phyloP scores from a whole-genome alignment of 35 echinoderm and acorn worm species.

The Strongylocentrotus purpuratus region DNA sequence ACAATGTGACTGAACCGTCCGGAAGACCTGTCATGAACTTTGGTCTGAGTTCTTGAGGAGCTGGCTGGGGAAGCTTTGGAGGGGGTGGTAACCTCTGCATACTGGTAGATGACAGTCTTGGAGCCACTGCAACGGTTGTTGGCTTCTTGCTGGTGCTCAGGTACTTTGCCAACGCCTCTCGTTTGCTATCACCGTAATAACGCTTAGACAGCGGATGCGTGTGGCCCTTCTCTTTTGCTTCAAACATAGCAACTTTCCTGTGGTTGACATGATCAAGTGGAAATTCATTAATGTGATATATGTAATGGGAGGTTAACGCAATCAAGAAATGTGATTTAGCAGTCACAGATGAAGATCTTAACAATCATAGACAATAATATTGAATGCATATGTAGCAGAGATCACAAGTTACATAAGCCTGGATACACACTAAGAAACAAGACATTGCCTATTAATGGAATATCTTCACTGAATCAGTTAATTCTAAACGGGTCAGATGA shows the following conservation, averaged over 20 bases:
- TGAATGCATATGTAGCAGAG: too few relatives aligned
- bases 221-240: constrained; percentile 76
- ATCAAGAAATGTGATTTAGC: neutral
- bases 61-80: constrained; percentile 59
- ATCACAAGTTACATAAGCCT: too few relatives aligned
- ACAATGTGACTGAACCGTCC: constrained; percentile 74
- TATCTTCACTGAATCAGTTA: too few relatives aligned
- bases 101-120: neutral
- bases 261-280: neutral
- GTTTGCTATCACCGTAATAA: constrained; percentile 92
- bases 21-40: constrained; percentile 85
- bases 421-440: too few relatives aligned
- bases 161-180: constrained; percentile 89
- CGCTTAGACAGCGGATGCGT: constrained; percentile 72
- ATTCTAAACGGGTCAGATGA: too few relatives aligned
- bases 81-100: constrained; percentile 39
- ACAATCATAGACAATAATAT: too few relatives aligned
- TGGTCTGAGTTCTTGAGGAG: constrained; percentile 31
- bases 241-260: constrained; percentile 72
- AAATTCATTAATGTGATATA: neutral
- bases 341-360: neutral
- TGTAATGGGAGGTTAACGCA: too few relatives aligned
- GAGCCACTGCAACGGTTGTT: constrained; percentile 1
- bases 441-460: too few relatives aligned
- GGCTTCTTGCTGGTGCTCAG: constrained; percentile 48